Base-by-base conservation (phyloP, 2,113 vertebrate genomes). In the Sander lucioperca region DNA sequence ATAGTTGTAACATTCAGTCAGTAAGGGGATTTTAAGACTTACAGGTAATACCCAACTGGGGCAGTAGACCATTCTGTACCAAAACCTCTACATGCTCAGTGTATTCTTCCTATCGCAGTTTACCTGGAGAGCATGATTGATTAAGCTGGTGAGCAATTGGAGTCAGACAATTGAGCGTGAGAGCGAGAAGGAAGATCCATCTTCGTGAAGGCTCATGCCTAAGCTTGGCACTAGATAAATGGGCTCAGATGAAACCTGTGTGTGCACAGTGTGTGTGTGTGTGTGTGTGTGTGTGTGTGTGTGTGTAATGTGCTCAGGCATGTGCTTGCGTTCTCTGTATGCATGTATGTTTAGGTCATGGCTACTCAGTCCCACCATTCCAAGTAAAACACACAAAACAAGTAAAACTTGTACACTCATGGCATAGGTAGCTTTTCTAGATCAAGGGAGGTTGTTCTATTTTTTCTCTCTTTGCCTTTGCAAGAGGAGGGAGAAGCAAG, bases 131-230 rank as follows among this genome's bases (percentile, higher is more conserved):
- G 75, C 84, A 79, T 91, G 89, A 95, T 89, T 90, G 88, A 95
- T 94, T 92, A 90, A 89, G 76, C 85, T 63, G 72, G 81, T 33
- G 87, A 78, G 80, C 84, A 87, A 92, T 83, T 81, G 63, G 84
- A 86, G 82, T 89, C 54, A 27, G 88, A 93, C 91, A 92, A 92
- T 87, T 89, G 92, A 93, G 90, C 82, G 71, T 50, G 75, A 88
- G 89, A 88, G 84, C 3, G 19, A 79, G 82, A 76, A 66, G 69
- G 80, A 74, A 86, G 79, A 95, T 95, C 80, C 85, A 94, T 94
- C 93, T 94, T 87, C 3, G 53, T 89, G 93, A 94, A 93, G 88
- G 92, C 91, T 93, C 71, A 80, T 81, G 90, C 89, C 88, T 77
- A 36, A 80, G 67, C 71, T 43, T 64, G 76, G 83, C 80, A 82